These are phyloP conservation scores for Caenorhabditis sp. DNA, from an alignment of 2,888 invertebrate genomes.

Conservation along the genomic window DNA sequence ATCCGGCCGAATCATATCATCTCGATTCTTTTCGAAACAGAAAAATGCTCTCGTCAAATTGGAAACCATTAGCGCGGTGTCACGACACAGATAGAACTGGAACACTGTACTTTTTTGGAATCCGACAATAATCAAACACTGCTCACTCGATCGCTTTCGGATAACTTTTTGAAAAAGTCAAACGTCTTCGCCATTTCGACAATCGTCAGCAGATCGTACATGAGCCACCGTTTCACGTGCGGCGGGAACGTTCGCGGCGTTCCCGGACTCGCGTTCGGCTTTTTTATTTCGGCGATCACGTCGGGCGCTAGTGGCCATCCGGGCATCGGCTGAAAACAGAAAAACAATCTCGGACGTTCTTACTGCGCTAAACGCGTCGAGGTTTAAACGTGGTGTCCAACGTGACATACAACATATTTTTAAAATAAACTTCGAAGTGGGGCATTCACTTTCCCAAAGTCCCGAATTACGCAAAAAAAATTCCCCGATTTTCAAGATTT, in stretches of 20 bases:
- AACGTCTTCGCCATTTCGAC: conserved; percentile 31
- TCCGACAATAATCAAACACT: background rate
- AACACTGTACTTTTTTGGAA: background rate
- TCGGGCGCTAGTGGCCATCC: conserved; percentile 30
- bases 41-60: conserved; percentile 27
- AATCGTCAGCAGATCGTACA: conserved; percentile 35
- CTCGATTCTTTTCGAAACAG: conserved; percentile 30
- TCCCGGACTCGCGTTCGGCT: conserved; percentile 13
- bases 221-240: conserved; percentile 37
- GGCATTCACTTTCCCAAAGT: no score
- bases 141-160: conserved; percentile 35
- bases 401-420: no score
- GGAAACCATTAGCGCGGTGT: conserved; percentile 38
- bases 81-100: conserved; percentile 42
- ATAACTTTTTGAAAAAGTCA: conserved; percentile 27
- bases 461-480: no score
- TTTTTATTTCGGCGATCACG: conserved; percentile 4
- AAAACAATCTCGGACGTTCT: no score
- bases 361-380: background rate
- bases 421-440: no score
- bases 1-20: conserved; percentile 27
- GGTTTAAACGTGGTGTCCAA: background rate
- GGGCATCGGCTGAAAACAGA: conserved; percentile 41
- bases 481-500: no score
- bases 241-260: conserved; percentile 1